A percentile compares a stretch with the other conserved stretches of the same genome.
phyloP scores from a whole-genome alignment of 1,140 invertebrate species.

The Pseudomyrmex dendroicus region DNA sequence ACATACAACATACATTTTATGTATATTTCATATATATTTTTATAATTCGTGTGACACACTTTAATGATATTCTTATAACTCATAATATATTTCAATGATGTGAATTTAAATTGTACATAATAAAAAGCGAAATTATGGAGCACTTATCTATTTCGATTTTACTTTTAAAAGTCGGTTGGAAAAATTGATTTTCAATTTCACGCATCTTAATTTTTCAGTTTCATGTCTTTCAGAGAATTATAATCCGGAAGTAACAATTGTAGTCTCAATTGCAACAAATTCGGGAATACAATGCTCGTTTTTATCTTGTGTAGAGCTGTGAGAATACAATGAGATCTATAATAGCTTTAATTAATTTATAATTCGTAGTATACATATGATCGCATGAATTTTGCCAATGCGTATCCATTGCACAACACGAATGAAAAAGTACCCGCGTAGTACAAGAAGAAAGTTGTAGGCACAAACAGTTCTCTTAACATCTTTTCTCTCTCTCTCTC shows the following conservation, averaged over 20 bases:
- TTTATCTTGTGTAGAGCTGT: constrained; percentile 47
- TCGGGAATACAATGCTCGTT: constrained; percentile 60
- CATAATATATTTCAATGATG: too few species aligned
- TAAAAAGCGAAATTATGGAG: not conserved
- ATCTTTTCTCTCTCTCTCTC: not conserved
- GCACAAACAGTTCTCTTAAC: constrained; percentile 73
- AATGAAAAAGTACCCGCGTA: constrained; percentile 46
- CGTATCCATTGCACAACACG: constrained; percentile 26
- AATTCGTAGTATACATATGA: constrained; percentile 56
- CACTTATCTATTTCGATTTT: constrained; percentile 5
- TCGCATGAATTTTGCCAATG: constrained; percentile 32
- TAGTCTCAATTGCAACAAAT: constrained; percentile 57
- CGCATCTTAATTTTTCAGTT: constrained; percentile 58
- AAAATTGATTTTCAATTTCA: constrained; percentile 14
- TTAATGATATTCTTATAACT: too few species aligned
- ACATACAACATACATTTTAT: too few species aligned
- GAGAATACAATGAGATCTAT: constrained; percentile 69
- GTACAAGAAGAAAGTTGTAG: constrained; percentile 70
- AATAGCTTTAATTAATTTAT: constrained; percentile 62
- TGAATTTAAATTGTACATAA: too few species aligned
- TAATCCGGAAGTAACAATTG: constrained; percentile 51
- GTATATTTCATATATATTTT: too few species aligned
- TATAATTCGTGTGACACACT: too few species aligned
- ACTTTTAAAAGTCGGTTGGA: not conserved
- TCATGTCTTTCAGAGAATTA: constrained; percentile 66